Conservation (phyloP, 2,113 vertebrate species). For the Leucoraja erinaceus region DNA sequence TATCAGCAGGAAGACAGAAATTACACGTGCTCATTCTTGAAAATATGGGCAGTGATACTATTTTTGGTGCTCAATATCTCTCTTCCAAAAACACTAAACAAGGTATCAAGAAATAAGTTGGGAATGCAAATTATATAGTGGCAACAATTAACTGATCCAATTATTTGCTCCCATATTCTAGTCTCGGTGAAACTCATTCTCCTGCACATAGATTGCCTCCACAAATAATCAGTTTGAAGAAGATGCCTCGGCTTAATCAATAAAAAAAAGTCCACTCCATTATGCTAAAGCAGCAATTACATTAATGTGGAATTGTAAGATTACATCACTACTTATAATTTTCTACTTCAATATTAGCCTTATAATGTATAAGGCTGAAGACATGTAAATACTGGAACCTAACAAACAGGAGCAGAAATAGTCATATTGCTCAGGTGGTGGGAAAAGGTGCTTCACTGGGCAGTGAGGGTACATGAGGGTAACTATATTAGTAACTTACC, state of each 20-base stretch:
- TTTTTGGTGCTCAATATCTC: background rate
- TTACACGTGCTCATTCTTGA: background rate
- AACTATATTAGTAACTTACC: conserved; percentile 59
- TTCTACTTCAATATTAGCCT: background rate
- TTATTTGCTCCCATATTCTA: background rate
- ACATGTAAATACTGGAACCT: too few species aligned
- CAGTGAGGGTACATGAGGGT: too few species aligned
- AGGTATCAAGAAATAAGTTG: background rate
- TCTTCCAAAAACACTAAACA: background rate
- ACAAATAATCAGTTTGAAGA: background rate
- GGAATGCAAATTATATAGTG: background rate
- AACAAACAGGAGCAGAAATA: background rate
- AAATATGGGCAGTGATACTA: background rate
- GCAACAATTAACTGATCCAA: background rate
- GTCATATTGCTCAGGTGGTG: background rate
- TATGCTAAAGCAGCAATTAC: background rate
- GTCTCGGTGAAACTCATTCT: background rate
- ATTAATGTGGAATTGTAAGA: background rate
- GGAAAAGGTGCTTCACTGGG: background rate
- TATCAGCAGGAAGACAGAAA: background rate
- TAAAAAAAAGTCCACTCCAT: background rate
- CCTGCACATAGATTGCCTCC: too few species aligned
- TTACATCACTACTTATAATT: background rate
- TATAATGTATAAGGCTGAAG: background rate
- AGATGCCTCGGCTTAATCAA: background rate